phyloP scores from a whole-genome alignment of 2,797 vertebrate genomes.

The Rhabdophis nuchalis region DNA sequence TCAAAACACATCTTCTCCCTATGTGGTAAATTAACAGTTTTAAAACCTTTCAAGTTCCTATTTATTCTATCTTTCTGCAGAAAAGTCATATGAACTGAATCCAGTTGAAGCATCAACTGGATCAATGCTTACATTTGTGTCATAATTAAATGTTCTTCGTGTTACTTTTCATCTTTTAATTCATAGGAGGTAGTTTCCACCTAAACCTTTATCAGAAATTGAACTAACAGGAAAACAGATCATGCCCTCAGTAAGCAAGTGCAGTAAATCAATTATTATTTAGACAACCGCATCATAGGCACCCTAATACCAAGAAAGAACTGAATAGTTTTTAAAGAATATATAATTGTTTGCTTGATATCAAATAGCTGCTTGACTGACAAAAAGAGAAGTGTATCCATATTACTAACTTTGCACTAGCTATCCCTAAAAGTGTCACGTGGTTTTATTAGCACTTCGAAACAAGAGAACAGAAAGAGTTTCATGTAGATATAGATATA shows the following conservation, averaged over 20 bases:
- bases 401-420: background rate
- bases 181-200: background rate
- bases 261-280: background rate
- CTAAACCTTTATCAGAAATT: background rate
- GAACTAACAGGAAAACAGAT: background rate
- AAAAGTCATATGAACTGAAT: background rate
- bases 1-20: background rate
- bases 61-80: background rate
- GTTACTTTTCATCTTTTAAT: background rate
- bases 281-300: background rate
- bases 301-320: background rate
- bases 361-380: background rate
- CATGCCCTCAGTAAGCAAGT: no score
- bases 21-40: background rate
- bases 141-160: background rate
- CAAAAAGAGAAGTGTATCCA: background rate
- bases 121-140: background rate
- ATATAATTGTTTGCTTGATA: background rate
- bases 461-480: background rate
- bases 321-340: background rate
- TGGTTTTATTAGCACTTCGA: background rate
- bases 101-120: background rate
- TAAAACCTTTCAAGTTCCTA: background rate
- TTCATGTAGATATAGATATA: no score
- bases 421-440: background rate